Evolutionary conservation across 2,113 vertebrate species (phyloP), one percentile per base, ranked within the genome.

Genomic region (Spilogale gracilis): DNA sequence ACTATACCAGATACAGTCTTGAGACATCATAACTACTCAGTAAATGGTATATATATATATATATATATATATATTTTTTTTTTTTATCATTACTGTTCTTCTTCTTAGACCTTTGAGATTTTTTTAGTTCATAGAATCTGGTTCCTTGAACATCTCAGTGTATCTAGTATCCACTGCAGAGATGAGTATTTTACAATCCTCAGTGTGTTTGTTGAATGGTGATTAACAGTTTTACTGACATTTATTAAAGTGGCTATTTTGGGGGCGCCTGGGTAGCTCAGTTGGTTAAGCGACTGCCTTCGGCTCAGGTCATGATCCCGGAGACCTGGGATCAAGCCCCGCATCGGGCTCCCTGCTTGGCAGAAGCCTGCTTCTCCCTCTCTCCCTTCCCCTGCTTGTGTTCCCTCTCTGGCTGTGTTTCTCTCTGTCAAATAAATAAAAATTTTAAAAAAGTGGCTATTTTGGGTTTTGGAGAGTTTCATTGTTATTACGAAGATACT

Each of bases 171-270:
- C 67, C 16, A 23, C 38, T 18, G 73, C 43, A 89, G 5, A 18
- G 3, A 71, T 89, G 23, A 94, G 4, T 76, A 67, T 80, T 91
- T 88, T 81, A 80, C 6, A 76, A 12, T 1, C 18, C 48, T 86
- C 23, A 17, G 9, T 89, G 69, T 56, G 60, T 65, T 32, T 91
- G 79, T 89, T 43, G 7, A 87, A 58, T 74, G 5, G 5, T 89
- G 27, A 74, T 67, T 67, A 60, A 69, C 73, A 63, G 14, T 83
- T 30, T 54, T 84, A 85, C 14, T 84, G 30, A 94, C 50, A 58
- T 65, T 90, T 95, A 91, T 78, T 90, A 82, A 89, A 91, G 56
- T 71, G 61, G 7, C 9, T 83, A 71, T 86, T 16, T 50, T 89
- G 52, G 20, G 2, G 38, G 38, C 38, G 38, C 38, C 38, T 38